Conservation (phyloP, 2,113 vertebrate species). For the Hyperoodon ampullatus region DNA sequence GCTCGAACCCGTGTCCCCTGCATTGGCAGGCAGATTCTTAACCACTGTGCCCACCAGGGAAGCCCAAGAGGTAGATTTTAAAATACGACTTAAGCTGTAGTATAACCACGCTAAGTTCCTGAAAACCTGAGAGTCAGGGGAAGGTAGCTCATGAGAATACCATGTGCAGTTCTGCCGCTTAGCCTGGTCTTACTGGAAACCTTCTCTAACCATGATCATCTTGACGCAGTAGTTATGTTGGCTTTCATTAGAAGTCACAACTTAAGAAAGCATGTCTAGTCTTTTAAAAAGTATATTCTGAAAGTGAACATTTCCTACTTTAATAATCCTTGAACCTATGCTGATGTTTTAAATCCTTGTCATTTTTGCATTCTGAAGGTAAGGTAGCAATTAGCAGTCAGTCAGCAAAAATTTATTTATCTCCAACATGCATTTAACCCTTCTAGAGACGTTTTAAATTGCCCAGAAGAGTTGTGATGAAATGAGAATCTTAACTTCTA, state of each 20-base stretch:
- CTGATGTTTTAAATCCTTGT: background rate
- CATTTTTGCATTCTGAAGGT: slow-evolving; percentile 21
- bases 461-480: background rate
- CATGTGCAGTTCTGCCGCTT: fast-evolving
- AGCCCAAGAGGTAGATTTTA: background rate
- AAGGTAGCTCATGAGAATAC: background rate
- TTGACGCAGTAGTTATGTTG: background rate
- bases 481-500: background rate
- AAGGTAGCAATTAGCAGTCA: background rate
- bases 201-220: background rate
- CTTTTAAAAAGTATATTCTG: background rate
- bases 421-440: background rate
- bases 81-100: background rate
- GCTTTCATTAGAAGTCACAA: background rate
- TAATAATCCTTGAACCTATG: background rate
- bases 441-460: background rate
- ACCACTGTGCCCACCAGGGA: no score
- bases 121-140: background rate
- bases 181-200: background rate
- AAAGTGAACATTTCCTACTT: background rate
- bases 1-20: no score
- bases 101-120: background rate
- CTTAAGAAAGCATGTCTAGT: background rate
- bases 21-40: no score
- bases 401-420: background rate